Conservation (phyloP, 1,140 invertebrate genomes). For the Tribolium castaneum region DNA sequence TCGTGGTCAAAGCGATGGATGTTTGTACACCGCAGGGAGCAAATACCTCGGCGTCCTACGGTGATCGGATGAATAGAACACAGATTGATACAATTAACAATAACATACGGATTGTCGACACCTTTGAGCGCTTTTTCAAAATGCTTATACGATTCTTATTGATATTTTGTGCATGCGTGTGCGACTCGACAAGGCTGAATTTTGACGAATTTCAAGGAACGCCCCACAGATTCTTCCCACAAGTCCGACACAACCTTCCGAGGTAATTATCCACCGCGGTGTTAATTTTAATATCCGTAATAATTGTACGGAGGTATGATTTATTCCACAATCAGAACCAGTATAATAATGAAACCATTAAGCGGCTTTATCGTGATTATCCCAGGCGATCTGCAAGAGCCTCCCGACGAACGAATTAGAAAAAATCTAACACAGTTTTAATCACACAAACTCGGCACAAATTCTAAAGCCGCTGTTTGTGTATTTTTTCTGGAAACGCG, state of each 20-base stretch:
- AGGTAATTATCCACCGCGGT: conserved; percentile 45
- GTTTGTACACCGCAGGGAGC: conserved; percentile 47
- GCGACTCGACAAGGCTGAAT: conserved; percentile 2
- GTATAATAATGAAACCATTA: conserved; percentile 54
- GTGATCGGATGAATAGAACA: conserved; percentile 50
- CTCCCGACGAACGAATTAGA: neutral
- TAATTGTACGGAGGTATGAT: conserved; percentile 47
- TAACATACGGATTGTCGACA: conserved; percentile 52
- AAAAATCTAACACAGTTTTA: neutral
- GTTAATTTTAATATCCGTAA: conserved; percentile 52
- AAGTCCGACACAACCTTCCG: conserved; percentile 19
- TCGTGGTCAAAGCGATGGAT: conserved; percentile 20
- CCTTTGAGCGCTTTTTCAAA: conserved; percentile 40
- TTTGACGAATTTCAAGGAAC: neutral
- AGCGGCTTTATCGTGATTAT: conserved; percentile 49
- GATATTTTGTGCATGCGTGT: conserved; percentile 11
- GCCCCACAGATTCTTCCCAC: neutral
- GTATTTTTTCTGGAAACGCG: neutral
- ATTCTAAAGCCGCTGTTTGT: too few species aligned
- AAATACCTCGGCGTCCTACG: conserved; percentile 44
- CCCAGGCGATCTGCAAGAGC: conserved; percentile 44
- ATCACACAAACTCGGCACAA: too few species aligned
- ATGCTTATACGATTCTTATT: conserved; percentile 8
- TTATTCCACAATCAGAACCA: conserved; percentile 51
- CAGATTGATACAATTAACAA: conserved; percentile 55